Percentiles rank a stretch among this genome's conserved stretches.
Evolutionary conservation across 2,113 vertebrate genomes (phyloP).

Genomic region (Triplophysa tibetana): DNA sequence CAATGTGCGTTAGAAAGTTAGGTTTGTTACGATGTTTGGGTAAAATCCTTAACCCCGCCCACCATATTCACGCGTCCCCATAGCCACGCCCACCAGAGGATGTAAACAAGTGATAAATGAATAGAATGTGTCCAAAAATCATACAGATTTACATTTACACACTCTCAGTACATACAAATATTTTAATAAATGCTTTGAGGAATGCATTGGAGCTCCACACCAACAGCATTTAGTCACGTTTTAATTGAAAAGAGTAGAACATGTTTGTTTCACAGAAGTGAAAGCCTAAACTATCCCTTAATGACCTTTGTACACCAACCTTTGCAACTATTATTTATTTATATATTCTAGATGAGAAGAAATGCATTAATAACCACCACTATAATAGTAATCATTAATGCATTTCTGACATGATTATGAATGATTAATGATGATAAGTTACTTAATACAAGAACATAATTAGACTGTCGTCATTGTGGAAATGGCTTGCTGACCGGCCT

Average conservation of each 20-base stretch:
- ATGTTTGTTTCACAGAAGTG: no score
- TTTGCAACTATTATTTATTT: neutral
- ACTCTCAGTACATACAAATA: no score
- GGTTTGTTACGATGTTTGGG: neutral
- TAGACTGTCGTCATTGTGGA: neutral
- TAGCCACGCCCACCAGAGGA: no score
- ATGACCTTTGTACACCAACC: no score
- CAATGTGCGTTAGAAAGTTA: neutral
- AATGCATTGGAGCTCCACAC: no score
- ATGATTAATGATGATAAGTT: neutral
- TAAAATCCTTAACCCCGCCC: neutral
- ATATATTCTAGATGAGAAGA: neutral
- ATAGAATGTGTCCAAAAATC: neutral
- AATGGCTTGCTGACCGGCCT: neutral
- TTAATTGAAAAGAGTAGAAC: no score
- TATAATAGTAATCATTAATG: neutral
- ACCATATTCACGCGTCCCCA: no score
- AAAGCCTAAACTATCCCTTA: no score
- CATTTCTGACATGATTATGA: neutral
- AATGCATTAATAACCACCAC: conserved; percentile 18
- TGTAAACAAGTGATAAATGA: no score
- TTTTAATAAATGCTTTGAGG: no score
- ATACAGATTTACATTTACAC: no score
- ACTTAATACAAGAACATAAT: conserved; percentile 17
- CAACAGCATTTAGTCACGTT: no score